Base-by-base conservation (phyloP, 2,888 invertebrate species). In the Abscondita cerata region DNA sequence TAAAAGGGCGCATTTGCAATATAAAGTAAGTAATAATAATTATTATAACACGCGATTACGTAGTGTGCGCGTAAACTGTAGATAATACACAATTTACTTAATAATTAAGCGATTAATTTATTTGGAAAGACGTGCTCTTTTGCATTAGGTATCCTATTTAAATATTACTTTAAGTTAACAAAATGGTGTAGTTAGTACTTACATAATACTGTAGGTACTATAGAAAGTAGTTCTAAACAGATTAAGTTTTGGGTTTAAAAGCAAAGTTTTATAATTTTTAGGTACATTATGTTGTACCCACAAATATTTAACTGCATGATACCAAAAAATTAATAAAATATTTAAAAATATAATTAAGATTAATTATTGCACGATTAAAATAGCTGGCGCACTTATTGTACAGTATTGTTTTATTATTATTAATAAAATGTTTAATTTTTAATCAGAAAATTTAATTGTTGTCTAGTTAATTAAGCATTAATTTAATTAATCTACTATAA, bases 1-100 rank as follows among this genome's bases (percentile, higher is more conserved):
- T 38, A 44, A 47, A 60, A 58, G 66, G 66, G 66, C 60, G 46
- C 44, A 64, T 61, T 57, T 64, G 64, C 64, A 66, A 66, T 66
- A 66, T 57, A 11, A 56, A 64, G 54, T 59, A 60, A 34, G 47
- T 56, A 56, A 36, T 56, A 25, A 25, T 25, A 50, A 12, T 18
- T 18, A 25, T 41, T 15, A 36, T 36, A 36, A 44, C 4, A 57
- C 51, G 51, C 55, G 34, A 18, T 48, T 56, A 13, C 15, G 54
- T 56, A 48, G 48, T 50, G 48, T 47, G 55, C 55, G 55, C 48
- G 40, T 50, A 51, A 33, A 50, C 31, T 57, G 51, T 57, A 50
- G 31, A 57, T 57, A 57, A 18, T 47, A 36, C 15, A 41, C 13
- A 13, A 41, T 8, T 13, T 41, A 20, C 13, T 44, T 18, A 5